Evolutionary conservation across 37 sponge, comb jelly and placozoan species (phyloP).

Genomic region (Cladorhizidae sp.): DNA sequence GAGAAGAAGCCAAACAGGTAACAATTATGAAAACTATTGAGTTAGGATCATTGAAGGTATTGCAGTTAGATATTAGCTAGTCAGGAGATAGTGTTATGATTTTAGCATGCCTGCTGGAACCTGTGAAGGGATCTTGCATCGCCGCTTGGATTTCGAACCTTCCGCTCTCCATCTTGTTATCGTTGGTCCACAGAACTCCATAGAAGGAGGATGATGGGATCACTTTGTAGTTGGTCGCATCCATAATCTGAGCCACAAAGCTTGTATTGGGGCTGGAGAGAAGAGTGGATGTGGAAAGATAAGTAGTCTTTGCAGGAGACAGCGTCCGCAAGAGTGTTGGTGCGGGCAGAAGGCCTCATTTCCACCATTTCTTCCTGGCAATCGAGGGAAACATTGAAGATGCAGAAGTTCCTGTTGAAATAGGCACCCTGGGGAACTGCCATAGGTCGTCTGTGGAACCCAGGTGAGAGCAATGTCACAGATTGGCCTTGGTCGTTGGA

Average conservation of each 20-base stretch:
- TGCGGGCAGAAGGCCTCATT: neutral
- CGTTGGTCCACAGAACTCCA: neutral
- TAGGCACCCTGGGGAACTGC: neutral
- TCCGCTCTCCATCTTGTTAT: neutral
- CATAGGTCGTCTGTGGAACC: neutral
- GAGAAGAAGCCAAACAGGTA: no score
- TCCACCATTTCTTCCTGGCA: conserved; percentile 1
- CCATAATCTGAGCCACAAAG: conserved; percentile 6
- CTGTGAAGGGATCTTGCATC: no score
- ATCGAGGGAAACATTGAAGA: neutral
- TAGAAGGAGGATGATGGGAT: conserved; percentile 2
- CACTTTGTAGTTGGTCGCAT: neutral
- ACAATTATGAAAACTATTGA: no score
- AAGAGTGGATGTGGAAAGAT: neutral
- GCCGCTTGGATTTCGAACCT: neutral
- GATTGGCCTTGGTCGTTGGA: neutral
- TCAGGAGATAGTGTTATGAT: no score
- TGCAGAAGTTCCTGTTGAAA: neutral
- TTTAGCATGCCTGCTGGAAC: no score
- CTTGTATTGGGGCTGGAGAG: neutral
- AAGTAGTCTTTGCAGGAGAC: neutral
- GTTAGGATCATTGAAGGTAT: no score
- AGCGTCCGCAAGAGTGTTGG: neutral
- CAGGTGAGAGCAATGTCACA: conserved; percentile 4
- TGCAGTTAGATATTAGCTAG: no score